Evolutionary conservation across 2,797 vertebrate genomes (phyloP), one percentile per base, ranked within the genome.

Genomic region (Sparidentex hasta): DNA sequence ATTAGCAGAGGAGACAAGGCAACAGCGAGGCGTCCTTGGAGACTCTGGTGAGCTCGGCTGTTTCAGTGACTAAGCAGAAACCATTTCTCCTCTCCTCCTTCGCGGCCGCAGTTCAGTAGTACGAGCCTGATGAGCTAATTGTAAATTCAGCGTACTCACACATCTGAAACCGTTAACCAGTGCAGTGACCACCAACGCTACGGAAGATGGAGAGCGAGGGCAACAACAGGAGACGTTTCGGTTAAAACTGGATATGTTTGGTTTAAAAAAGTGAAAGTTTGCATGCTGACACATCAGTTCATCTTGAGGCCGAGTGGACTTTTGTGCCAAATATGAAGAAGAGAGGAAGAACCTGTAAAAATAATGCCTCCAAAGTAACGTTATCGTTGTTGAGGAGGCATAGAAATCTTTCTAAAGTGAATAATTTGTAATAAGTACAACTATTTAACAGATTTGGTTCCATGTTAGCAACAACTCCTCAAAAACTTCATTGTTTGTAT

Each of bases 11-110:
- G 43, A 76, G 68, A 79, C 17, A 18, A 65, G 78, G 55, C 18
- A 56, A 67, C 56, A 29, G 69, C n/a, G 0, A 1, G 1, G 20
- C 0, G 46, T 80, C 74, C 80, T 75, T 38, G 18, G 78, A 76
- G 78, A 81, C n/a, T 55, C 27, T 20, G 51, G 38, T 12, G 55
- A 74, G 70, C 18, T 59, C 20, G 52, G 72, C 29, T 66, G 78
- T 59, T 59, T 76, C 58, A 70, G 67, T 78, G 76, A 84, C 62
- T 62, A 65, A 76, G 77, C 81, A 86, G 29, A 86, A 76, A 76
- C 1, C 14, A 9, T 72, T 64, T 21, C 66, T 70, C 56, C 46
- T 62, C 55, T 50, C 17, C 63, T 63, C 21, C 58, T 38, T 58
- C 25, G 1, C 64, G 18, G 52, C 44, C 54, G 23, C 58, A 41